Conservation (phyloP, 1,140 invertebrate species). For the Semibalanus balanoides region DNA sequence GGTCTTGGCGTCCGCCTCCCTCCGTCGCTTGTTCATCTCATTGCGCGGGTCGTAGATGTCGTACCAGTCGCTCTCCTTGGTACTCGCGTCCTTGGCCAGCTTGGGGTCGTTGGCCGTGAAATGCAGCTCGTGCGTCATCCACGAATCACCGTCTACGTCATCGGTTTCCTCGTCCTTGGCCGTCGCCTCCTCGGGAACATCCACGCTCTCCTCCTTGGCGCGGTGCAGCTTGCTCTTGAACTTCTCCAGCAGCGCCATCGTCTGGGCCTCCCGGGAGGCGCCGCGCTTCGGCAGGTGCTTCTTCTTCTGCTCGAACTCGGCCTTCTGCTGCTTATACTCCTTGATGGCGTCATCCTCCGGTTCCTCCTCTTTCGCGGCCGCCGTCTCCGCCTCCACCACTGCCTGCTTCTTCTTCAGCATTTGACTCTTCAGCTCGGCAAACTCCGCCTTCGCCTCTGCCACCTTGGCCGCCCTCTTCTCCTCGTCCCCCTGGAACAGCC, state of each 20-base stretch:
- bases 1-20: constrained; percentile 37
- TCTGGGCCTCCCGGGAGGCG: constrained; percentile 36
- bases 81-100: constrained; percentile 88
- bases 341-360: constrained; percentile 5
- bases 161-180: constrained; percentile 25
- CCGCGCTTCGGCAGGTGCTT: background rate
- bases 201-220: constrained; percentile 37
- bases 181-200: constrained; percentile 23
- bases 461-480: background rate
- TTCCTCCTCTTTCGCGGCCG: constrained; percentile 6
- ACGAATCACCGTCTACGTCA: constrained; percentile 18
- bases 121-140: constrained; percentile 45
- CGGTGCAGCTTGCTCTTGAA: constrained; percentile 62
- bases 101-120: constrained; percentile 60
- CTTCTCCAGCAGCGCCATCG: constrained; percentile 59
- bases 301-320: constrained; percentile 10
- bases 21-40: constrained; percentile 75
- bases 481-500: background rate
- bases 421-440: background rate
- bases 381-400: constrained; percentile 18
- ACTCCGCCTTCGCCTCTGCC: background rate
- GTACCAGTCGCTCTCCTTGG: constrained; percentile 86
- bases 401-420: constrained; percentile 9
- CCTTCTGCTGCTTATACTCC: constrained; percentile 14
- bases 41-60: constrained; percentile 92